Conservation (phyloP, 2,113 vertebrate genomes). For the Otocyon megalotis region DNA sequence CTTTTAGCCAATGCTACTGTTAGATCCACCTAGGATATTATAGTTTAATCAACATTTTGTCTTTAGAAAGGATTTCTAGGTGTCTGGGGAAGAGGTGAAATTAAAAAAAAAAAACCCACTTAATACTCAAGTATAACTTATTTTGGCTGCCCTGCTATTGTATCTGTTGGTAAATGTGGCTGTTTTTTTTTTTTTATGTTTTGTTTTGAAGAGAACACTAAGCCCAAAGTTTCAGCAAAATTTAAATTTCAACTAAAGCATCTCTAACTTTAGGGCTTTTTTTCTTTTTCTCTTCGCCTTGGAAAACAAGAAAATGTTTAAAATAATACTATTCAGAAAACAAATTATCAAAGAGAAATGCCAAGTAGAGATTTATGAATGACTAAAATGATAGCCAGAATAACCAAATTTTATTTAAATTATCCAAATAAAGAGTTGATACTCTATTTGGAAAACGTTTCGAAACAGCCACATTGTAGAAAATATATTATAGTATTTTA, state of each 20-base stretch:
- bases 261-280: not conserved
- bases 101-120: not conserved
- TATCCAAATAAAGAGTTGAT: not conserved
- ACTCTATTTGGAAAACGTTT: not conserved
- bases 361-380: not conserved
- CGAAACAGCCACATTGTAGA: not conserved
- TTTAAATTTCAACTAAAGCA: not conserved
- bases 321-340: conserved; percentile 31
- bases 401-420: conserved; percentile 38
- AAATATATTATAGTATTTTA: not conserved
- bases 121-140: not conserved
- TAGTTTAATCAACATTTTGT: conserved; percentile 31
- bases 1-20: not conserved
- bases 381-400: not conserved
- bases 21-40: not conserved
- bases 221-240: conserved; percentile 21
- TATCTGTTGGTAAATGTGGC: not conserved
- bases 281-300: not conserved
- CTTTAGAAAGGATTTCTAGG: not conserved
- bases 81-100: not conserved
- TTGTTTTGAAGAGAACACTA: not conserved
- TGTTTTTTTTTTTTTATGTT: not conserved
- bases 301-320: conserved; percentile 14
- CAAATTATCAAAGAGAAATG: conserved; percentile 45
- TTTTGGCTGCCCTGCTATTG: not conserved